Percentiles rank a stretch among this genome's conserved stretches.
These are phyloP conservation scores for Aphelinus atriplicis DNA, from an alignment of 1,140 invertebrate species.

Conservation along the genomic window DNA sequence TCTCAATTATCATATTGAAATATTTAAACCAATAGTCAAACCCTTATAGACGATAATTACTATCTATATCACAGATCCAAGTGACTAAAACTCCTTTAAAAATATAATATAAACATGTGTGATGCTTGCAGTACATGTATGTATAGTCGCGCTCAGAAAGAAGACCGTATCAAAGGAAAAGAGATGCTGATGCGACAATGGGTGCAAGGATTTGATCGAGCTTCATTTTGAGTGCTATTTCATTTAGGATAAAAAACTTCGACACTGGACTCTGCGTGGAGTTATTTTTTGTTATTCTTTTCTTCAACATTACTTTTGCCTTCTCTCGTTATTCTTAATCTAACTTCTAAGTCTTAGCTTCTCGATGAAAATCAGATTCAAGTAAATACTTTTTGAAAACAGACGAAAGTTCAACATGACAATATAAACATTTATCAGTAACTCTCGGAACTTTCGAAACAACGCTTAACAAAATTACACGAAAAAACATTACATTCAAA, in stretches of 20 bases:
- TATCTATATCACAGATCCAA: slow-evolving; percentile 68
- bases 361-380: slow-evolving; percentile 24
- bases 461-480: slow-evolving; percentile 38
- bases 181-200: slow-evolving; percentile 48
- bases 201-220: slow-evolving; percentile 45
- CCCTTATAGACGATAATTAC: slow-evolving; percentile 66
- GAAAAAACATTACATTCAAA: slow-evolving; percentile 11
- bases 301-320: neutral
- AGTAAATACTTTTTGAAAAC: slow-evolving; percentile 34
- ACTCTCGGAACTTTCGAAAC: slow-evolving; percentile 27
- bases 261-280: slow-evolving; percentile 40
- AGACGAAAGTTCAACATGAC: slow-evolving; percentile 26
- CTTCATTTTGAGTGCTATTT: slow-evolving; percentile 17
- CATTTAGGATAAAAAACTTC: slow-evolving; percentile 20
- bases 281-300: slow-evolving; percentile 16
- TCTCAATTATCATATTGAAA: slow-evolving; percentile 59
- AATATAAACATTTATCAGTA: slow-evolving; percentile 36
- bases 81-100: slow-evolving; percentile 67
- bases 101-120: slow-evolving; percentile 67
- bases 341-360: slow-evolving; percentile 32
- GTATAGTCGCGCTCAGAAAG: slow-evolving; percentile 53
- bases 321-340: slow-evolving; percentile 17
- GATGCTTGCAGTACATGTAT: slow-evolving; percentile 57
- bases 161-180: slow-evolving; percentile 50
- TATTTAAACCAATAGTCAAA: slow-evolving; percentile 64